Conservation (phyloP, 2,888 invertebrate genomes). For the Melieria crassipennis region DNA sequence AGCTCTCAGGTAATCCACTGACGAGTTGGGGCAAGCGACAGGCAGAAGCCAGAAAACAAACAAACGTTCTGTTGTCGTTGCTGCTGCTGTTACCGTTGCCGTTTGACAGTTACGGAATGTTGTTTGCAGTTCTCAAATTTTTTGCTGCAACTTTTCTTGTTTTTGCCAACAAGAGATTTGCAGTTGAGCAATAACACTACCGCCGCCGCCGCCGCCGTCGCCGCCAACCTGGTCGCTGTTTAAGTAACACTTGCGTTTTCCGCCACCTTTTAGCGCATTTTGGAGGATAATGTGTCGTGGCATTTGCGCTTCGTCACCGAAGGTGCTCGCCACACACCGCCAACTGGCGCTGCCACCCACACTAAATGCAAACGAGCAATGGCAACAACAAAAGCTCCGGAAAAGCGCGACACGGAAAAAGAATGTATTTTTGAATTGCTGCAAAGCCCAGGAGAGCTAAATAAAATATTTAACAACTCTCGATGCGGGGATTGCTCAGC, state of each 20-base stretch:
- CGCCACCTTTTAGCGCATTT: conserved; percentile 30
- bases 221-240: not conserved
- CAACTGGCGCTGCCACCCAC: conserved; percentile 25
- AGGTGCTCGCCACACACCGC: conserved; percentile 12
- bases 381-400: not conserved
- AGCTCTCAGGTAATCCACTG: conserved; percentile 28
- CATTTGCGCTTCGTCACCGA: conserved; percentile 46
- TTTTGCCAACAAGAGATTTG: conserved; percentile 56
- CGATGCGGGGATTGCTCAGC: not conserved
- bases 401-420: conserved; percentile 32
- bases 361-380: conserved; percentile 41
- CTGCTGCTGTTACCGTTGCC: conserved; percentile 32
- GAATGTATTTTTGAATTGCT: conserved; percentile 52
- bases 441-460: conserved; percentile 60
- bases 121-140: conserved; percentile 36
- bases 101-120: conserved; percentile 29
- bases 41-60: no score
- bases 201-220: conserved; percentile 32
- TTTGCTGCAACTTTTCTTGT: conserved; percentile 39
- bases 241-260: conserved; percentile 3
- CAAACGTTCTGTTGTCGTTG: conserved; percentile 26
- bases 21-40: no score
- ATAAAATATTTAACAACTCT: conserved; percentile 62
- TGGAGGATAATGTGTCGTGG: conserved; percentile 53
- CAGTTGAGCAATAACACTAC: conserved; percentile 48